Percentiles rank a stretch among this genome's conserved stretches.
phyloP scores from a whole-genome alignment of 2,797 vertebrate genomes.

The Atherinosoma microstoma region DNA sequence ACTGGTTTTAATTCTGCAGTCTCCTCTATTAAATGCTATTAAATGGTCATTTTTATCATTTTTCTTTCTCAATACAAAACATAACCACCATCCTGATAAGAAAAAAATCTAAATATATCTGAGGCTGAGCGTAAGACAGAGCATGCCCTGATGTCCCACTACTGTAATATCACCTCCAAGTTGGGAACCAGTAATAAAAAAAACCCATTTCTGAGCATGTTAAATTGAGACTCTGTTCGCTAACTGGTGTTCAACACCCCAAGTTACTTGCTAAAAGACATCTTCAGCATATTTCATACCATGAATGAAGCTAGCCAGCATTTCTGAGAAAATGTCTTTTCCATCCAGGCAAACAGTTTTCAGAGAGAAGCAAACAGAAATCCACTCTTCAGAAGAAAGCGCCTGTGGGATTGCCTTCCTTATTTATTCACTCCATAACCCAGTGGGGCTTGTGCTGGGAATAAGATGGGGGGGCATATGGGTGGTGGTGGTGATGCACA shows the following conservation, averaged over 20 bases:
- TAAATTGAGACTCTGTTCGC: not conserved
- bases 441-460: slow-evolving; percentile 38
- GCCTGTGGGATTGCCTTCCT: slow-evolving; percentile 48
- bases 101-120: too few species aligned
- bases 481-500: slow-evolving; percentile 11
- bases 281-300: slow-evolving; percentile 8
- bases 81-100: too few species aligned
- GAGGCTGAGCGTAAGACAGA: too few species aligned
- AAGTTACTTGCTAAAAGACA: slow-evolving; percentile 1
- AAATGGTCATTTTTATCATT: too few species aligned
- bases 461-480: slow-evolving; percentile 14
- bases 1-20: too few species aligned
- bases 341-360: slow-evolving; percentile 31
- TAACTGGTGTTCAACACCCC: slow-evolving; percentile 4
- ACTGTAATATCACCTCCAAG: too few species aligned
- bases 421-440: slow-evolving; percentile 55
- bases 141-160: too few species aligned
- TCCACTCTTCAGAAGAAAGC: slow-evolving; percentile 37
- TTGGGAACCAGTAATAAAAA: not conserved
- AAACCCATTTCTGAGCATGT: not conserved
- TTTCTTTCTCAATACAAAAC: too few species aligned
- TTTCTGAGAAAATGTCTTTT: slow-evolving; percentile 16
- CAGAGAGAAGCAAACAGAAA: slow-evolving; percentile 44
- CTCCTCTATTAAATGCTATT: too few species aligned
- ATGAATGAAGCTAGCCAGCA: slow-evolving; percentile 27